Percentiles rank a stretch among this genome's conserved stretches.
These are phyloP conservation scores for Orthosia gracilis DNA, from an alignment of 2,888 invertebrate species.

Conservation along the genomic window DNA sequence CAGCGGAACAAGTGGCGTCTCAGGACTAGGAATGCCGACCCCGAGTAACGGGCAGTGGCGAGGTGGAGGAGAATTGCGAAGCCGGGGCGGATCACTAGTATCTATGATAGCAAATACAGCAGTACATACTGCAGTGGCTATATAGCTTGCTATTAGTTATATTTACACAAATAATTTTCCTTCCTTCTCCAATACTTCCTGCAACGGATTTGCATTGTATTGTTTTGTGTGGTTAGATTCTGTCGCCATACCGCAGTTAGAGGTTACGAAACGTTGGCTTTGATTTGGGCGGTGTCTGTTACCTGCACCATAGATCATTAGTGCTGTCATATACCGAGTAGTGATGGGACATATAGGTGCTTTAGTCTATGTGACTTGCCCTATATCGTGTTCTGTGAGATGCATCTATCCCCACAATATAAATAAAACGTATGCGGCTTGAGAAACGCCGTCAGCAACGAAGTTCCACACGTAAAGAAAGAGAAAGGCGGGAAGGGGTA, in stretches of 20 bases:
- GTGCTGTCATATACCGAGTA: slow-evolving; percentile 35
- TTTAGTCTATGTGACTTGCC: too few relatives aligned
- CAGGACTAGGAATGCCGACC: too few relatives aligned
- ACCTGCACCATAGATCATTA: slow-evolving; percentile 64
- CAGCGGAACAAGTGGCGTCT: too few relatives aligned
- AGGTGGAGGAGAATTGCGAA: too few relatives aligned
- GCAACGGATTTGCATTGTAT: slow-evolving; percentile 34
- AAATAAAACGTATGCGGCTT: too few relatives aligned
- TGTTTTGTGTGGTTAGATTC: slow-evolving; percentile 25
- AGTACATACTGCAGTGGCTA: background rate
- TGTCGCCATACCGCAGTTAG: slow-evolving; percentile 51
- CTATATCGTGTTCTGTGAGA: too few relatives aligned
- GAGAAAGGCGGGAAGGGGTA: too few relatives aligned
- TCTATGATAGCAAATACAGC: background rate
- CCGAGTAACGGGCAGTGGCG: too few relatives aligned
- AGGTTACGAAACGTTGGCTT: slow-evolving; percentile 63
- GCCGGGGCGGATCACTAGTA: background rate
- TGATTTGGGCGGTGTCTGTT: slow-evolving; percentile 72
- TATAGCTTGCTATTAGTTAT: background rate
- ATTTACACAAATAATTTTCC: slow-evolving; percentile 40
- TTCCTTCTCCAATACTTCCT: slow-evolving; percentile 38
- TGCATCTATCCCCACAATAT: too few relatives aligned
- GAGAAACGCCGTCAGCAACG: too few relatives aligned
- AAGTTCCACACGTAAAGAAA: too few relatives aligned
- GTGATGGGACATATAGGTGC: slow-evolving; percentile 41